These are phyloP conservation scores for Bombyx huttoni DNA, from an alignment of 2,888 invertebrate species.

Conservation along the genomic window DNA sequence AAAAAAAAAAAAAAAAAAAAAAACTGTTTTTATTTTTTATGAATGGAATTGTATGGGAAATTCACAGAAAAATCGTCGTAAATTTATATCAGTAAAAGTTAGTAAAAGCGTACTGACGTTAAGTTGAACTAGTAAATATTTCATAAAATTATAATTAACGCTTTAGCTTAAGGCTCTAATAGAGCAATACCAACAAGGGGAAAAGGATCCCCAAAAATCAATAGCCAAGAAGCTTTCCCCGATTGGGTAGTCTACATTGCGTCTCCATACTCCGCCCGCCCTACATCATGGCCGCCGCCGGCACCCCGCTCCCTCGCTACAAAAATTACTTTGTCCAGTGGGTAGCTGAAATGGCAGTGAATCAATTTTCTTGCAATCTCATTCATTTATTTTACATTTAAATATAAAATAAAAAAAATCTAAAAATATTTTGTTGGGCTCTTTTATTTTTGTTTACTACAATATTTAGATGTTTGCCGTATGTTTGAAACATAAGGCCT, in stretches of 20 bases:
- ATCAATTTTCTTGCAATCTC: not conserved
- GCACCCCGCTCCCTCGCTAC: slow-evolving; percentile 6
- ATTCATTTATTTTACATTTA: too few relatives aligned
- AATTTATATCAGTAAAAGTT: too few relatives aligned
- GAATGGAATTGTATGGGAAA: too few relatives aligned
- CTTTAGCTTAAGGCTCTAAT: not conserved
- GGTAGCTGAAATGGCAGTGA: not conserved
- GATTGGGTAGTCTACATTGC: slow-evolving; percentile 33
- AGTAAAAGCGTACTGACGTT: too few relatives aligned
- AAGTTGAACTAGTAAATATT: too few relatives aligned
- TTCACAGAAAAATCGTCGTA: too few relatives aligned
- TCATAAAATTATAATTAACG: too few relatives aligned
- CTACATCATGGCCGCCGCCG: slow-evolving; percentile 48
- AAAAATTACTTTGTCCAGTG: slow-evolving; percentile 3
- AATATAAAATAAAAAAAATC: too few relatives aligned
- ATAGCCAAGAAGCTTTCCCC: slow-evolving; percentile 41
- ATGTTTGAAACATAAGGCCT: not conserved
- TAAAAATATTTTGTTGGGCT: too few relatives aligned
- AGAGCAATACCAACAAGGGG: slow-evolving; percentile 11
- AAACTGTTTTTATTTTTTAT: too few relatives aligned
- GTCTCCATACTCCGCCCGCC: slow-evolving; percentile 42
- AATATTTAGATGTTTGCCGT: not conserved
- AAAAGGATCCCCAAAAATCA: slow-evolving; percentile 45
- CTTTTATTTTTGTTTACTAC: too few relatives aligned
- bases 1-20: too few relatives aligned